These are phyloP conservation scores for Tethya wilhelma DNA, from an alignment of 37 sponge, comb jelly and placozoan species.

Conservation along the genomic window DNA sequence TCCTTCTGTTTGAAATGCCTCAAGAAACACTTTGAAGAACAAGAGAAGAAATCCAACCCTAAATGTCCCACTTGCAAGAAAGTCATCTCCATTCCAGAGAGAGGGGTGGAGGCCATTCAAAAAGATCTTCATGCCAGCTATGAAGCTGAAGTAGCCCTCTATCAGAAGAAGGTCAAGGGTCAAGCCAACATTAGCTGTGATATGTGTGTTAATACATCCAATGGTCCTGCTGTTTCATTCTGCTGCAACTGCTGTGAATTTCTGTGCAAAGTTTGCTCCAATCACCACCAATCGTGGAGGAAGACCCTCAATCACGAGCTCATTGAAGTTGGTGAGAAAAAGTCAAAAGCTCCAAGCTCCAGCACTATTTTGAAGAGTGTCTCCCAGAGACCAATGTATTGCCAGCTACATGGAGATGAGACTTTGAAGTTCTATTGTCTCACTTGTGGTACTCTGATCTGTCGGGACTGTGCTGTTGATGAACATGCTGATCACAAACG, in stretches of 20 bases:
- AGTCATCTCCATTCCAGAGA: neutral
- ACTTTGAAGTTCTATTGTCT: conserved; percentile 49
- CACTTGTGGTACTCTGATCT: conserved; percentile 31
- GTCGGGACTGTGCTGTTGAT: conserved; percentile 44
- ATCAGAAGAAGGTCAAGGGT: conserved; percentile 21
- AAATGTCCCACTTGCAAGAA: conserved; percentile 46
- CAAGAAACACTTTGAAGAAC: conserved; percentile 7
- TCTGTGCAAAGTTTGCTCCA: conserved; percentile 39
- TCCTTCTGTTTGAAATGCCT: conserved; percentile 56
- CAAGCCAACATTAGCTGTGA: conserved; percentile 23
- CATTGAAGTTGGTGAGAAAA: conserved; percentile 5
- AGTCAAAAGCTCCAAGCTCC: neutral
- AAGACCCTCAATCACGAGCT: conserved; percentile 38
- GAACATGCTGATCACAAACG: conserved; percentile 32
- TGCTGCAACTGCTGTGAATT: conserved; percentile 51
- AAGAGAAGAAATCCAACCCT: neutral
- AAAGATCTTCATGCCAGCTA: conserved; percentile 24
- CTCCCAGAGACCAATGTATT: conserved; percentile 14
- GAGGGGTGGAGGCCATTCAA: conserved; percentile 21
- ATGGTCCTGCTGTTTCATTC: conserved; percentile 38
- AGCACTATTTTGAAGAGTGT: neutral
- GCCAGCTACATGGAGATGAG: conserved; percentile 32
- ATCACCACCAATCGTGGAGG: conserved; percentile 28
- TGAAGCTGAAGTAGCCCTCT: conserved; percentile 39
- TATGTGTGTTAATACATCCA: conserved; percentile 24